A percentile compares a stretch with the other conserved stretches of the same genome.
Conservation (phyloP, 2,888 invertebrate species). For the Operophtera brumata region DNA sequence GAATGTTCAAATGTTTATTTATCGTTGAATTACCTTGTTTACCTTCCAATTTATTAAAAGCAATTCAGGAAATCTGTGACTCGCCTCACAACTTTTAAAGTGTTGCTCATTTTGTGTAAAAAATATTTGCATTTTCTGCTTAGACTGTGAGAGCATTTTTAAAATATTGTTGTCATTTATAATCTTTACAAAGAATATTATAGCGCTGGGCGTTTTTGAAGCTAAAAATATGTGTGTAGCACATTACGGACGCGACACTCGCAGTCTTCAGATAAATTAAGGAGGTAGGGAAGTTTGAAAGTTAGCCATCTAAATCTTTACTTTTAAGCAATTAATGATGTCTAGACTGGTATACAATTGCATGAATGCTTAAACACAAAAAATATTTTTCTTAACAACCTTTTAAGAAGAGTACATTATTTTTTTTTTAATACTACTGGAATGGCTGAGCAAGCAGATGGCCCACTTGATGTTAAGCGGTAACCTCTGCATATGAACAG, state of each 20-base stretch:
- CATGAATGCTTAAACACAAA: no score
- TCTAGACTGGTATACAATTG: no score
- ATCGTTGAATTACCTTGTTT: not conserved
- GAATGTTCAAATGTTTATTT: slow-evolving; percentile 18
- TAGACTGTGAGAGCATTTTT: slow-evolving; percentile 4
- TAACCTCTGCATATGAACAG: no score
- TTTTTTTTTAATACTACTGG: no score
- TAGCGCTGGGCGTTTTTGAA: slow-evolving; percentile 1
- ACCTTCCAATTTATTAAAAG: slow-evolving; percentile 24
- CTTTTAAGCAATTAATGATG: no score
- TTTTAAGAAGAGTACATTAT: no score
- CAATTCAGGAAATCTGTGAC: slow-evolving; percentile 25
- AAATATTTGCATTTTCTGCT: slow-evolving; percentile 3
- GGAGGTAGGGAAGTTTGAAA: no score
- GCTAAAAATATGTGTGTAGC: not conserved
- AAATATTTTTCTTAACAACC: no score
- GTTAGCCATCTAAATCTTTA: no score
- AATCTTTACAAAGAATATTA: slow-evolving; percentile 3
- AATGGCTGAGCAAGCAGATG: no score
- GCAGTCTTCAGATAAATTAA: not conserved
- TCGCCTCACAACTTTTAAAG: slow-evolving; percentile 7
- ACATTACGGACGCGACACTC: not conserved
- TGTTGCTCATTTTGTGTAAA: slow-evolving; percentile 15
- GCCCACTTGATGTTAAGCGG: no score
- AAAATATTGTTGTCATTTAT: slow-evolving; percentile 8